Conservation (phyloP, 2,113 vertebrate species). For the Zosterops japonicus region DNA sequence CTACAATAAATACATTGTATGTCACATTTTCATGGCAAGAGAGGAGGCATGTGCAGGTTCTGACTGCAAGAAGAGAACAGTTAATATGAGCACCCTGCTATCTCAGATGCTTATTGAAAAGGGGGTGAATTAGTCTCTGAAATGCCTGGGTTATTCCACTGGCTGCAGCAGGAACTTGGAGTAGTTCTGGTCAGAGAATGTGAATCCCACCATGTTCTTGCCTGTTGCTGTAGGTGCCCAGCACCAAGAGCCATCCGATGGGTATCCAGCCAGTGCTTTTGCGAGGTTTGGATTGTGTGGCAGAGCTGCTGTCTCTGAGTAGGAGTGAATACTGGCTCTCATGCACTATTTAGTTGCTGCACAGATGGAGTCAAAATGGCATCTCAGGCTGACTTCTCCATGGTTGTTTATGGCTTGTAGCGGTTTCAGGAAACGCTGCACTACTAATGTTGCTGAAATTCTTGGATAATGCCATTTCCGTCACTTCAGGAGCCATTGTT, state of each 20-base stretch:
- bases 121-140: neutral
- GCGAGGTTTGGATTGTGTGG: neutral
- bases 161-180: neutral
- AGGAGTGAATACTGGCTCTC: neutral
- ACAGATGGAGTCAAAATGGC: neutral
- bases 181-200: neutral
- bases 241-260: rapidly evolving
- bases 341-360: rapidly evolving
- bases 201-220: neutral
- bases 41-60: neutral
- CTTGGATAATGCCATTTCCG: neutral
- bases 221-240: rapidly evolving
- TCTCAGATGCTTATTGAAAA: neutral
- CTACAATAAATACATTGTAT: neutral
- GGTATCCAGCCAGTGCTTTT: neutral
- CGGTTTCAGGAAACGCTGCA: neutral
- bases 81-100: neutral
- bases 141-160: neutral
- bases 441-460: neutral
- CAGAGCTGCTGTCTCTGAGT: neutral
- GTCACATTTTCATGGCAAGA: neutral
- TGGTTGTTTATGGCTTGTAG: neutral
- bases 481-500: neutral
- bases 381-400: neutral
- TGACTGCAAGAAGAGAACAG: neutral